phyloP scores from a whole-genome alignment of 2,797 vertebrate genomes.

The Aselliscus stoliczkanus region DNA sequence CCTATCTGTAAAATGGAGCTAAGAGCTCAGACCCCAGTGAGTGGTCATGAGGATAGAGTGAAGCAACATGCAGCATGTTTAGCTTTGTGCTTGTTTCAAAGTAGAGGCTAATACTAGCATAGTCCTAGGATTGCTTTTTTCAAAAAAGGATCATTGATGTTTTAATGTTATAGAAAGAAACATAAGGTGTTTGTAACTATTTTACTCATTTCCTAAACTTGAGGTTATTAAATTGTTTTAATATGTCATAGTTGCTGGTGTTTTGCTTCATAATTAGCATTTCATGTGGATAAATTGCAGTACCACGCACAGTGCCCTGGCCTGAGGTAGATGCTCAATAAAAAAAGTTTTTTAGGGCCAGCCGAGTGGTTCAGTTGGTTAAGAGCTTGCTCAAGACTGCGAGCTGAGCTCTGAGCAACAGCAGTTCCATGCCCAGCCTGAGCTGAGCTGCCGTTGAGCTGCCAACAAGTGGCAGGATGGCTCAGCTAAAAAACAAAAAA shows the following conservation, averaged over 20 bases:
- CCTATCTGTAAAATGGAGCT: neutral
- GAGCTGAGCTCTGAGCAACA: too few species aligned
- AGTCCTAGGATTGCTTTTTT: neutral
- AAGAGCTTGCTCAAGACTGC: too few species aligned
- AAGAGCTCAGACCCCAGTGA: fast-evolving
- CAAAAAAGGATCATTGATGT: neutral
- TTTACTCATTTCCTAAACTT: neutral
- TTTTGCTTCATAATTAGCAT: neutral
- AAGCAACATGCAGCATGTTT: fast-evolving
- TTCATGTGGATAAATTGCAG: neutral
- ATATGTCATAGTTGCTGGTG: neutral
- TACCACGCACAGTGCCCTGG: neutral
- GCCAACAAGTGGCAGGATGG: too few species aligned
- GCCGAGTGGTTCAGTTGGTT: too few species aligned
- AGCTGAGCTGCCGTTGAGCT: too few species aligned
- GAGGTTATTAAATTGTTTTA: neutral
- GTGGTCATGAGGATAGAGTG: neutral
- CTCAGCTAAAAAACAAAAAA: too few species aligned
- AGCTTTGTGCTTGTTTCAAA: neutral
- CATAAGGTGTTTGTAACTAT: neutral
- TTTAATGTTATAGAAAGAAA: neutral
- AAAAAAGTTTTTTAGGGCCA: too few species aligned
- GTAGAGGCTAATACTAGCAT: neutral
- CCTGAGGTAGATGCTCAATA: neutral
- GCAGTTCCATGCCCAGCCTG: too few species aligned